Evolutionary conservation across 2,113 vertebrate species (phyloP), one percentile per base, ranked within the genome.

Genomic region (Halichoeres trimaculatus): DNA sequence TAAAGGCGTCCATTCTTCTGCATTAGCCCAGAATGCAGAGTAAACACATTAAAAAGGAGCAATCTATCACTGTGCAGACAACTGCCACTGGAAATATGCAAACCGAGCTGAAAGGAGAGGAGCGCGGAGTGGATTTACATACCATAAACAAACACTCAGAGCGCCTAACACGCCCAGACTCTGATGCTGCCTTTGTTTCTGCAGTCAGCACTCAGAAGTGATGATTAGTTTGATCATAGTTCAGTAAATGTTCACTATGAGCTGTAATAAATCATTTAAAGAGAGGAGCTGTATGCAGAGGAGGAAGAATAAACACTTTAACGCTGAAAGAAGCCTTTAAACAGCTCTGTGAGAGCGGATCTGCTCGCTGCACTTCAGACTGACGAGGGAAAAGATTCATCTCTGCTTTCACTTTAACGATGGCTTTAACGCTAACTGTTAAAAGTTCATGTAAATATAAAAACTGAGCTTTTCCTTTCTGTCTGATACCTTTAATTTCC

Each of bases 21-120:
- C 81, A 84, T 83, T 85, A 87, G 76, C 73, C 47, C 43, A 41
- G 58, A 86, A 76, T 11, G 47, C 69, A 56, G 70, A 83, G 88
- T 86, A 85, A 90, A 90, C 84, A 89, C 85, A 76, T 78, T 74
- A 75, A 81, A 89, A 81, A 60, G 34, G 77, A 67, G 63, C 65
- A 60, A 90, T 90, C 62, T 67, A 82, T 91, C 88, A 86, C 65
- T n/a, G 30, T 6, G 68, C 70, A 71, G 80, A 90, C 87, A 79
- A 68, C 52, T 26, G 85, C 86, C 85, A 23, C 69, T 76, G 85
- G 87, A 91, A 88, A 91, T 82, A 87, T 83, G 83, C 79, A 82
- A 76, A 83, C 58, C 0, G 66, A 66, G 75, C 74, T 38, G 62
- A 54, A 55, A 57, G 19, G 40, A 51, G 64, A 53, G 43, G 19